Conservation (phyloP, 2,888 invertebrate genomes). For the Nipponacmea schrenckii region DNA sequence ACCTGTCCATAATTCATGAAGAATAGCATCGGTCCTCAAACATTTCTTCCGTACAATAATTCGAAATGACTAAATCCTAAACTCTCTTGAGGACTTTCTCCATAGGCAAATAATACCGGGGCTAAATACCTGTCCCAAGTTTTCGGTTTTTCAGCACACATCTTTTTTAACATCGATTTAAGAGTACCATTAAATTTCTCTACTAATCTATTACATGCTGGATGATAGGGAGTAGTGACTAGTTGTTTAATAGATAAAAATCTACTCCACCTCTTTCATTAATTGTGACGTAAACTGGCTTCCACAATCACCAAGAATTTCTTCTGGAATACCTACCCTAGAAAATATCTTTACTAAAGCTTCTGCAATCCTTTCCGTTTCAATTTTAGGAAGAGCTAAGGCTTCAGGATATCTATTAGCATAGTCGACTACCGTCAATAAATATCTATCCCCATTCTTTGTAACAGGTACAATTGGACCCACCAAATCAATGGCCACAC, state of each 20-base stretch:
- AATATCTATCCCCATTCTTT: conserved; percentile 28
- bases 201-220: conserved; percentile 17
- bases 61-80: conserved; percentile 30
- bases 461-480: background rate
- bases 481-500: conserved; percentile 15
- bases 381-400: too few species aligned
- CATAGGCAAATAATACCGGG: too few species aligned
- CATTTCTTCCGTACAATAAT: conserved; percentile 22
- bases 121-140: too few species aligned
- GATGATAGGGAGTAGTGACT: conserved; percentile 27
- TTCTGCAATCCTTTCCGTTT: too few species aligned
- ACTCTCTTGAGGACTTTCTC: conserved; percentile 27
- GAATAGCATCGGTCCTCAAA: conserved; percentile 26
- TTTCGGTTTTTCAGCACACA: too few species aligned
- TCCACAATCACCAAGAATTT: too few species aligned
- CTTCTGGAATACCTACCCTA: too few species aligned
- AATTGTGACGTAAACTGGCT: conserved; percentile 34
- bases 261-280: conserved; percentile 29
- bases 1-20: conserved; percentile 16
- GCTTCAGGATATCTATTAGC: too few species aligned
- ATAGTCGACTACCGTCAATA: too few species aligned
- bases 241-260: conserved; percentile 10
- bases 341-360: too few species aligned
- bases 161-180: conserved; percentile 33
- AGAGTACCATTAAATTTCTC: conserved; percentile 28